Evolutionary conservation across 2,113 vertebrate species (phyloP).

Genomic region (Hypanus sabinus): DNA sequence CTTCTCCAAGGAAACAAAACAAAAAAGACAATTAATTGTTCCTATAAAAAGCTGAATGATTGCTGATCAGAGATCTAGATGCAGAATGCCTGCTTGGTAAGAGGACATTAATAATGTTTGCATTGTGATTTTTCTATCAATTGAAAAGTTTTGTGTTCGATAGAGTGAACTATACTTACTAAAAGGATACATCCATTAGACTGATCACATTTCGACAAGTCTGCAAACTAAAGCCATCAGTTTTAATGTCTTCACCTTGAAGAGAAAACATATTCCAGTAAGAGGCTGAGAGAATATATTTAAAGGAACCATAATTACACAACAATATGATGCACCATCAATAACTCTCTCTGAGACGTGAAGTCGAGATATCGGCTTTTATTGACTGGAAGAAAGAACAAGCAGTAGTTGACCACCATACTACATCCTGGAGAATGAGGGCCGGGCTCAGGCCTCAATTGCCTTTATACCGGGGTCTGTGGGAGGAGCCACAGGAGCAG

Average conservation of each 20-base stretch:
- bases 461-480: no score
- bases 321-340: no score
- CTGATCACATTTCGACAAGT: constrained; percentile 78
- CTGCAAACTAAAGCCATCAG: constrained; percentile 80
- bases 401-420: no score
- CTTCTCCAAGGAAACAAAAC: not conserved
- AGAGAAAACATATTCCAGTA: constrained; percentile 41
- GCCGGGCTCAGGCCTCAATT: no score
- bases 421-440: no score
- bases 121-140: not conserved
- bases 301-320: not conserved
- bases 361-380: no score
- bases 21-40: not conserved
- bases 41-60: not conserved
- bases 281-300: no score
- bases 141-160: not conserved
- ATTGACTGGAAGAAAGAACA: no score
- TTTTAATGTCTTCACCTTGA: constrained; percentile 78
- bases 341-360: no score
- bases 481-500: no score
- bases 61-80: no score
- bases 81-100: not conserved
- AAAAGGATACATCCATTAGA: constrained; percentile 80
- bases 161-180: not conserved
- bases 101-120: not conserved